Evolutionary conservation across 2,888 invertebrate genomes (phyloP).

Genomic region (Macrosoma leucophasiata): DNA sequence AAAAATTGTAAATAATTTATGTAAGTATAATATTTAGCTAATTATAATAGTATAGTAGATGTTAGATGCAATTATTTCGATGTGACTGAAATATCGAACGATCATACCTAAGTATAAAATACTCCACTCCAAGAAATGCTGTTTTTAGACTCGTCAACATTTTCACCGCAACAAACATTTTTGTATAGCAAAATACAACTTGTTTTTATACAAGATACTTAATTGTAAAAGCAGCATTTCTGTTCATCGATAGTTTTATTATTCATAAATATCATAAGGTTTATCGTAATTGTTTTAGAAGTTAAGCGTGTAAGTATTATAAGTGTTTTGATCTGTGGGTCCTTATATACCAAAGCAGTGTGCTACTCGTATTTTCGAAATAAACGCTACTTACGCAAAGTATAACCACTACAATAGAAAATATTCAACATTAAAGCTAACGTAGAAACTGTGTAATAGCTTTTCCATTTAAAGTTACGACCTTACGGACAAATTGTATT

Average conservation of each 20-base stretch:
- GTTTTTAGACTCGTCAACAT: too few relatives aligned
- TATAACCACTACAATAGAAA: conserved; percentile 33
- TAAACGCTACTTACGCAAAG: too few relatives aligned
- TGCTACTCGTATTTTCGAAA: conserved; percentile 6
- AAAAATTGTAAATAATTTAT: conserved; percentile 65
- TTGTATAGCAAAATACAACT: too few relatives aligned
- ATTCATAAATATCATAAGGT: conserved; percentile 21
- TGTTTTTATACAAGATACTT: too few relatives aligned
- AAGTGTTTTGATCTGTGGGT: conserved; percentile 34
- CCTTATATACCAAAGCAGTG: conserved; percentile 49
- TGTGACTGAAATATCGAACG: conserved; percentile 48
- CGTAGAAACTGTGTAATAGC: too few relatives aligned
- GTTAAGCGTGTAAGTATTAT: conserved; percentile 11
- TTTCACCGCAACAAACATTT: too few relatives aligned
- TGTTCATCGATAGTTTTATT: too few relatives aligned
- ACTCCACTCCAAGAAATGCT: conserved; percentile 28
- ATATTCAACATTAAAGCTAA: conserved; percentile 38
- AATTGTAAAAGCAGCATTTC: conserved; percentile 32
- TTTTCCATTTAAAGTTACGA: conserved; percentile 28
- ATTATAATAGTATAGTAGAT: conserved; percentile 45
- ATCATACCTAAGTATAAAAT: too few relatives aligned
- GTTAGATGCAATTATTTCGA: conserved; percentile 50
- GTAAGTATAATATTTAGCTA: conserved; percentile 58
- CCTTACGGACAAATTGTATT: conserved; percentile 34
- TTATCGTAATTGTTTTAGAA: conserved; percentile 8